Evolutionary conservation across 2,888 invertebrate species (phyloP), one percentile per base, ranked within the genome.

Genomic region (Cephus pygmeus): DNA sequence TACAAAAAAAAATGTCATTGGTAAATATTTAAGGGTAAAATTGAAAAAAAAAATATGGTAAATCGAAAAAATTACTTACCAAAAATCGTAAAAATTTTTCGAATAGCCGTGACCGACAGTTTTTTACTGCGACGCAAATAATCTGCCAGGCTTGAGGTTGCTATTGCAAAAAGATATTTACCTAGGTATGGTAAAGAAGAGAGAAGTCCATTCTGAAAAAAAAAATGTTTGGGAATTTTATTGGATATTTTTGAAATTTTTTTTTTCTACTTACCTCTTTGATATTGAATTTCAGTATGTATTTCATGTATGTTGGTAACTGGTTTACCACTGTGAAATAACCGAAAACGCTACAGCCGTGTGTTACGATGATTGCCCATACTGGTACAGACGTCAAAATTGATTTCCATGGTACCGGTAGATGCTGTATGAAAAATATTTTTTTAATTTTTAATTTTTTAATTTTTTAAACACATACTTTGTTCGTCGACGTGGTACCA

Each of bases 241-340:
- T 71, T 31, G 9, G 23, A n/a, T 4, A 31, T 11, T 34, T 71
- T 33, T 30, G 9, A 71, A n/a, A 4, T 31, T 31, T 23, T 15
- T 71, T 12, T 33, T 31, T 30, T 33, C 6, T 31, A 79, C 12
- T 76, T 85, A 95, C 96, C 91, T 94, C 93, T 92, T 97, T 96
- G 86, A 97, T 96, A 87, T 95, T 93, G 87, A 95, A 96, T 81
- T 94, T 92, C 76, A 97, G 93, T 83, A 97, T 96, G 87, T 95
- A 94, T 90, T 96, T 95, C 94, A 97, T 96, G 91, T 96, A 97
- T 1, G 96, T 96, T 11, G 97, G 97, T 86, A 97, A 93, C 88
- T 97, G 97, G 92, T 97, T 96, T 83, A 97, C 95, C 56, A 97
- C 95, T 15, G 96, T 97, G 92, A 97, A 97, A 92, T 97, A 97